Evolutionary conservation across 2,888 invertebrate genomes (phyloP), one percentile per base, ranked within the genome.

Genomic region (Drosophila demipolita): DNA sequence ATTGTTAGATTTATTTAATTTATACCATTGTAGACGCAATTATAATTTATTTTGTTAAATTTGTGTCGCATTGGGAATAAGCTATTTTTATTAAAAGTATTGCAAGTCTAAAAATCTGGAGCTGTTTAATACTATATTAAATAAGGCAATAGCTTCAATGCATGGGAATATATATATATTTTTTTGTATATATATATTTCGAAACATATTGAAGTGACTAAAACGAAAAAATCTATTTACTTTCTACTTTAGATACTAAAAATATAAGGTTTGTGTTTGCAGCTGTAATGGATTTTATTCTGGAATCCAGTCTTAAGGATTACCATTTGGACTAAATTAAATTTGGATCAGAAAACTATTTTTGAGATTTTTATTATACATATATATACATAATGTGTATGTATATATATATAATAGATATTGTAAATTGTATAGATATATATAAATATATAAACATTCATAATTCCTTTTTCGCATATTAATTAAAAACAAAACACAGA

Each of bases 251-350:
- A 99, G 99, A 99, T 95, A 99, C 99, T 93, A 99, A 99, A 94
- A 99, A 99, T 95, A 99, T 99, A 94, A 97, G 99, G 94, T 99
- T 99, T 95, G 99, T 99, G 94, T 99, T 99, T 95, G 99, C 99
- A 94, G 99, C 99, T 90, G 99, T 99, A 92, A 99, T 99, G 95
- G 99, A 99, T 95, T 99, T 99, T 93, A 99, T 99, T 95, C 96
- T 99, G 94, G 99, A 99, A 95, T 98, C 99, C 94, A 99, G 99
- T 95, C 96, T 99, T 93, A 99, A 99, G 95, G 99, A 99, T 96
- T 99, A 99, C 96, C 99, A 99, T 95, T 96, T 99, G 95, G 99
- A 99, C 95, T 99, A 96, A 94, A 94, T 91, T 90, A 92, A 91
- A 88, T 92, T 92, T 92, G 91, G 92, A 89, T 91, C 89, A 82